Base-by-base conservation (phyloP, 2,888 invertebrate genomes). In the Aproaerema taeniolella region DNA sequence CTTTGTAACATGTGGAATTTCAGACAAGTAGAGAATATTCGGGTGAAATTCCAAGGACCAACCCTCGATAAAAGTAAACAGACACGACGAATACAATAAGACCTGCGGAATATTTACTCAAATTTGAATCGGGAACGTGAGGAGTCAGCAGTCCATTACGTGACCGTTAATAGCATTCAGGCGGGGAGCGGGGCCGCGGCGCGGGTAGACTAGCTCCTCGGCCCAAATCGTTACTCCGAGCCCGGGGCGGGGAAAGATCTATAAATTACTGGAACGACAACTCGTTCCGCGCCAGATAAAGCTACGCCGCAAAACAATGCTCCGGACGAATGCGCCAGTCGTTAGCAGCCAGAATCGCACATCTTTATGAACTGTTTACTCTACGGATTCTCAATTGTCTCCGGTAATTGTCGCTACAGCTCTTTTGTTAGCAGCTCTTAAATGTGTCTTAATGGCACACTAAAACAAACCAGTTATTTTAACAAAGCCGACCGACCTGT, bases 261-360 rank as follows among this genome's bases (percentile, higher is more conserved):
- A 85, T 85, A 83, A 83, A 82, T 83, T 80, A 83, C 74, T 67
- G 67, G 54, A 81, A 83, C 78, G 82, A 81, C 80, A 82, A 80
- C 79, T 81, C 77, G 78, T 80, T 82, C 77, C 67, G 67, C 67
- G 72, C 76, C 77, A 82, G 81, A 82, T 83, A 81, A 82, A 77
- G 79, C 79, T 69, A 69, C 72, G 72, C 77, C 79, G 62, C 82
- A 78, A 83, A 80, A 85, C 82, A 83, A 82, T 80, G 70, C 73
- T 68, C 63, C 63, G 63, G 71, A 73, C 76, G 73, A 80, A 77
- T 71, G 74, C 69, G 67, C 73, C 56, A 67, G 72, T 77, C 75
- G 74, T 77, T 78, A 75, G 67, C 62, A 60, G 63, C 64, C 62
- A 71, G 63, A 72, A 70, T 67, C 67, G 70, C 74, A 74, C 65